A percentile compares a stretch with the other conserved stretches of the same genome.
These are phyloP conservation scores for Drosophila gaucha DNA, from an alignment of 2,888 invertebrate species.

Conservation along the genomic window DNA sequence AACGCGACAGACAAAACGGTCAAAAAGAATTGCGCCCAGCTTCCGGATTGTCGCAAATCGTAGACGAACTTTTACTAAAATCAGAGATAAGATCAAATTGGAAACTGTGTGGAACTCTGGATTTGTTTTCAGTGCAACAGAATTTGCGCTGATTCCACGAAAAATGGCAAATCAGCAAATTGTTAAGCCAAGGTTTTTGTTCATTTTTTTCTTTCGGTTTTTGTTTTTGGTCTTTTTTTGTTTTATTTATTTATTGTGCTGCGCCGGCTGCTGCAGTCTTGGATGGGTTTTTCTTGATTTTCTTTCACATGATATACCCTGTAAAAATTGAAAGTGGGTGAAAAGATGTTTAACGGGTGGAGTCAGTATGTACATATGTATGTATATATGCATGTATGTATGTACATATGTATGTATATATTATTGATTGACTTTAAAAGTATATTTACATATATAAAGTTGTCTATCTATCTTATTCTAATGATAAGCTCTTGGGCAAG, in stretches of 20 bases:
- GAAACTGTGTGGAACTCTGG: background rate
- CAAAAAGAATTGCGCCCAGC: slow-evolving; percentile 7
- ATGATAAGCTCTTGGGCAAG: no score
- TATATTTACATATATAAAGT: no score
- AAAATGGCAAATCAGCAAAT: slow-evolving; percentile 54
- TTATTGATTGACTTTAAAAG: no score
- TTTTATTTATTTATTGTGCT: slow-evolving; percentile 10
- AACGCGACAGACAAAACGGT: background rate
- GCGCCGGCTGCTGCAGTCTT: slow-evolving; percentile 20
- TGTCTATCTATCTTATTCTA: no score
- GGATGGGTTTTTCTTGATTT: background rate
- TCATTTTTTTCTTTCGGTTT: slow-evolving; percentile 4
- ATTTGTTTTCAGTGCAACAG: slow-evolving; percentile 58
- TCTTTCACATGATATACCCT: background rate
- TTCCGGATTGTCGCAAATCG: slow-evolving; percentile 34
- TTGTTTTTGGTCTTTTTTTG: background rate
- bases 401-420: no score
- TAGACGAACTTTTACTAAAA: slow-evolving; percentile 16
- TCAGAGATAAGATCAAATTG: slow-evolving; percentile 15
- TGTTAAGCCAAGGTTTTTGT: slow-evolving; percentile 61
- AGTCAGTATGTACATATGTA: no score
- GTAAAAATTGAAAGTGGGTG: background rate
- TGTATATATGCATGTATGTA: background rate
- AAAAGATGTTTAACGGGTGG: no score
- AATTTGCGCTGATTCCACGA: slow-evolving; percentile 65